phyloP scores from a whole-genome alignment of 2,888 invertebrate species.

The Acanthoscelides obtectus region DNA sequence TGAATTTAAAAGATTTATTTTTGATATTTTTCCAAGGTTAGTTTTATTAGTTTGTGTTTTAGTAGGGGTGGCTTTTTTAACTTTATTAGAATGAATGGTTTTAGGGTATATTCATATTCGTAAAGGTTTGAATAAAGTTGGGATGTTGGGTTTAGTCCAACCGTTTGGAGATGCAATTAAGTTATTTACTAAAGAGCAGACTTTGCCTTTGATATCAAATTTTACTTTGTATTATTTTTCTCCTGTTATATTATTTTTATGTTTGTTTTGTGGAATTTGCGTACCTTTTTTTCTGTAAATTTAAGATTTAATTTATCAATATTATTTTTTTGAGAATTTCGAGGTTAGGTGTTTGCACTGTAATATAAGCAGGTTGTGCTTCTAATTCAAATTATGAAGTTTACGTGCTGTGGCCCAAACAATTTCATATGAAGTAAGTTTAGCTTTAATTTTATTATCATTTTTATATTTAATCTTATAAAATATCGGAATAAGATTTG shows the following conservation, averaged over 20 bases:
- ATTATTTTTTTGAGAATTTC: conserved; percentile 62
- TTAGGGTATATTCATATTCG: conserved; percentile 70
- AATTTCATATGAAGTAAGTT: conserved; percentile 72
- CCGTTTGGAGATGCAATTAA: conserved; percentile 71
- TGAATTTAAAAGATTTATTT: conserved; percentile 48
- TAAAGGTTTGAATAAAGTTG: conserved; percentile 69
- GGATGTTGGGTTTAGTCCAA: conserved; percentile 59
- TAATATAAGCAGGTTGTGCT: conserved; percentile 62
- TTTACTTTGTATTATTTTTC: conserved; percentile 54
- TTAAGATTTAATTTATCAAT: conserved; percentile 56
- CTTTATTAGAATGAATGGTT: conserved; percentile 66
- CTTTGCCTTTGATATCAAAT: conserved; percentile 56
- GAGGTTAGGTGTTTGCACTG: conserved; percentile 60
- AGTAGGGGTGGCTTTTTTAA: conserved; percentile 67
- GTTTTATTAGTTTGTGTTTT: conserved; percentile 58
- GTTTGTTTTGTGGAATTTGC: too few relatives aligned
- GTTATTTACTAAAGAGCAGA: conserved; percentile 64
- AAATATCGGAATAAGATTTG: conserved; percentile 53
- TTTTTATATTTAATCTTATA: conserved; percentile 19
- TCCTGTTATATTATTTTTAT: conserved; percentile 16
- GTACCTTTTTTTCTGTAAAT: conserved; percentile 49
- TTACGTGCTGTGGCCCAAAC: conserved; percentile 67
- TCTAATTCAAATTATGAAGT: conserved; percentile 70
- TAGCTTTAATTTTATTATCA: conserved; percentile 58
- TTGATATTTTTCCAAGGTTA: conserved; percentile 39